phyloP scores from a whole-genome alignment of 2,113 vertebrate genomes.

The Aphelocoma coerulescens region DNA sequence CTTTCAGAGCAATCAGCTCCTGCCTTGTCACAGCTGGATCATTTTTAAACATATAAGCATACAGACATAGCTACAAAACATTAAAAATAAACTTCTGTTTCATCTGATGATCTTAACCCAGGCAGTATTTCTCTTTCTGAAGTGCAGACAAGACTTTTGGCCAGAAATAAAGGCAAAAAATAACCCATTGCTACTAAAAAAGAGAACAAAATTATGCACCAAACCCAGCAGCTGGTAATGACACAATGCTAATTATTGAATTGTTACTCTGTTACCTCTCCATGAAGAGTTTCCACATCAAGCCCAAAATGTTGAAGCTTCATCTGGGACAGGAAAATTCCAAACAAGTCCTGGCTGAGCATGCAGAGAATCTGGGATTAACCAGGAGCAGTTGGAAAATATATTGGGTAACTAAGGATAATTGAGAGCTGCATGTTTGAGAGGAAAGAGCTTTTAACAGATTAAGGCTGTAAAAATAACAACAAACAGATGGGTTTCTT shows the following conservation, averaged over 20 bases:
- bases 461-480: slow-evolving; percentile 37
- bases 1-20: neutral
- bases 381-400: slow-evolving; percentile 63
- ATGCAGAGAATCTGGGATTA: slow-evolving; percentile 49
- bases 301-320: neutral
- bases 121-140: neutral
- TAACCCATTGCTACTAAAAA: neutral
- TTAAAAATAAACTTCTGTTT: neutral
- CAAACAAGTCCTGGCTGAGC: slow-evolving; percentile 26
- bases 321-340: slow-evolving; percentile 15
- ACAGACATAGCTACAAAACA: neutral
- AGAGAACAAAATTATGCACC: neutral
- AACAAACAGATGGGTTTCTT: slow-evolving; percentile 42
- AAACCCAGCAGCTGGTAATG: neutral
- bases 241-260: neutral
- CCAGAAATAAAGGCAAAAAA: slow-evolving; percentile 38
- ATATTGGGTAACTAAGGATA: slow-evolving; percentile 59
- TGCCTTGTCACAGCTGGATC: neutral
- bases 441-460: slow-evolving; percentile 59
- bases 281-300: slow-evolving; percentile 32
- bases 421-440: slow-evolving; percentile 66
- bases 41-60: neutral
- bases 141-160: neutral
- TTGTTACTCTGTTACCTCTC: neutral
- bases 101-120: neutral